Conservation (phyloP, 2,888 invertebrate genomes). For the Drosophila koepferae region DNA sequence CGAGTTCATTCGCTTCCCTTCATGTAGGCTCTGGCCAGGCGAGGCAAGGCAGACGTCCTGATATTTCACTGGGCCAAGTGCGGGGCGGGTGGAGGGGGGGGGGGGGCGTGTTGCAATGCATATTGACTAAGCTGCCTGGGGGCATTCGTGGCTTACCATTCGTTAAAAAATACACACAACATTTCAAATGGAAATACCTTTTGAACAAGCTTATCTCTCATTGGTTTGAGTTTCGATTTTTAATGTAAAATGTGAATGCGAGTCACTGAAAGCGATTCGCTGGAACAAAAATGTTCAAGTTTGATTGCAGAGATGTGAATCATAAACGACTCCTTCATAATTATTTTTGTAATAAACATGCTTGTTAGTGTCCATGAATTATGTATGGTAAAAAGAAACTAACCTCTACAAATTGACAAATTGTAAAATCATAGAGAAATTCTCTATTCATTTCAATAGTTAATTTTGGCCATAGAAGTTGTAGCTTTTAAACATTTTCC, state of each 20-base stretch:
- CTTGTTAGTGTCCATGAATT: too few relatives aligned
- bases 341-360: neutral
- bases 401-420: too few relatives aligned
- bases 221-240: neutral
- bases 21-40: conserved; percentile 20
- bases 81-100: neutral
- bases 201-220: neutral
- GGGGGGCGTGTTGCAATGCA: neutral
- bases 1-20: conserved; percentile 49
- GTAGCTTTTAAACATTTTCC: too few relatives aligned
- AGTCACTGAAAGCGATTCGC: neutral
- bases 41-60: neutral
- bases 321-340: neutral
- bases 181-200: conserved; percentile 6
- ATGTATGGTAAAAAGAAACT: too few relatives aligned
- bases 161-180: conserved; percentile 11
- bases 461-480: too few relatives aligned
- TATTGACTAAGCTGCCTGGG: conserved; percentile 18
- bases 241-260: neutral
- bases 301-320: neutral
- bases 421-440: too few relatives aligned
- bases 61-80: neutral
- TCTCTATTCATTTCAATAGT: too few relatives aligned
- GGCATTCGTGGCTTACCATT: conserved; percentile 3
- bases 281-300: neutral